Evolutionary conservation across 2,888 invertebrate species (phyloP).

Genomic region (Lycocerus yunnanus): DNA sequence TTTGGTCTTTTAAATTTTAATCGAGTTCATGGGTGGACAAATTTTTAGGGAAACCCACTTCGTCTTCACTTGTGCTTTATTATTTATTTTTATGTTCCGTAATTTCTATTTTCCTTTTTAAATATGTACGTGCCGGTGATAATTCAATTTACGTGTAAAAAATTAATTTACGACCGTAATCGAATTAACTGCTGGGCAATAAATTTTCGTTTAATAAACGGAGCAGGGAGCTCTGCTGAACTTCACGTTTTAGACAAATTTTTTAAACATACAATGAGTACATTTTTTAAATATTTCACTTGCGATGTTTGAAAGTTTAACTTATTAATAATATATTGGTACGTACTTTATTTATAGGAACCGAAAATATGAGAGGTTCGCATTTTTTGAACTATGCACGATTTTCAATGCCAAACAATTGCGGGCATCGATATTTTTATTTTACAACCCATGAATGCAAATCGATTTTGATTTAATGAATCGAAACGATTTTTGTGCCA

Average conservation of each 20-base stretch:
- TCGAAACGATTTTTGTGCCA: not conserved
- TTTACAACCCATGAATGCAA: not conserved
- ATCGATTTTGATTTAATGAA: not conserved
- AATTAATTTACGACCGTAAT: conserved; percentile 2
- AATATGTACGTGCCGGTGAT: not conserved
- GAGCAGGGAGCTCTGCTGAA: not conserved
- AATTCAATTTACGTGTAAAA: not conserved
- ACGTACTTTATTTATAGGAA: conserved; percentile 11
- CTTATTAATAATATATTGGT: conserved; percentile 4
- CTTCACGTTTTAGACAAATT: not conserved
- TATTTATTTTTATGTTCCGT: not conserved
- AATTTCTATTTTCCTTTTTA: conserved; percentile 5
- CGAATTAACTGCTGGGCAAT: not conserved
- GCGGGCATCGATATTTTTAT: not conserved
- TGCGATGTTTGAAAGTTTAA: not conserved
- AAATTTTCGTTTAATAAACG: not conserved
- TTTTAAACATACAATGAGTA: not conserved
- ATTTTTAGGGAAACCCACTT: conserved; percentile 1
- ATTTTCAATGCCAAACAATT: conserved; percentile 15
- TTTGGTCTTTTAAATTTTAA: not conserved
- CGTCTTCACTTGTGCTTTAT: not conserved
- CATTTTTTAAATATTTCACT: not conserved
- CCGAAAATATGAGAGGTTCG: conserved; percentile 10
- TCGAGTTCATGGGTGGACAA: conserved; percentile 2
- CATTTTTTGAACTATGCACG: not conserved